Base-by-base conservation (phyloP, 1,140 invertebrate species). In the Aphidius ervi region DNA sequence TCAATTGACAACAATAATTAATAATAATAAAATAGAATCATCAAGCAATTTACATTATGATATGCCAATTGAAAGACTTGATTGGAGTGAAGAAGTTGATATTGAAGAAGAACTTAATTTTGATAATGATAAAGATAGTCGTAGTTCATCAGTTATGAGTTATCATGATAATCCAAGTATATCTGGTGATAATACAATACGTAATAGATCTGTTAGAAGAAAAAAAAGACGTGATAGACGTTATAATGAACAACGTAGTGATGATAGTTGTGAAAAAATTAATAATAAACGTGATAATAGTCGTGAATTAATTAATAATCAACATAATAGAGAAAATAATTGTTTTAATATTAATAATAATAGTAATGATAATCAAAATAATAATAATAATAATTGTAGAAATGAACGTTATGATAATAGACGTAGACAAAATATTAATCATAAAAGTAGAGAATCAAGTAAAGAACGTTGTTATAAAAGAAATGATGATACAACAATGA, bases 81-180 rank as follows among this genome's bases (percentile, higher is more conserved):
- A 84, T 71, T 84, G 83, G 83, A 81, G 77, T 61, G 82, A 83
- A 69, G 83, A 84, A 70, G 82, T 84, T 57, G 82, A 84, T 70
- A 60, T 82, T 39, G 46, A 46, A 9, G 77, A 81, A 56, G 73
- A 72, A 62, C 61, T 81, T 40, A 31, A 31, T 31, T 31, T 31
- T 31, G 77, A 82, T 68, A 74, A 74, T 41, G 82, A 83, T 70
- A 73, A 73, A 58, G 68, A 80, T 43, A 83, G 82, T 65, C 81
- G 82, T 57, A 84, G 82, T 62, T 84, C 83, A 1, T 85, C 83
- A 9, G 71, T 83, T 23, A 67, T 78, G 37, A 85, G 83, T 73
- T 76, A 84, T 56, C 73, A 77, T 20, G 82, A 83, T 63, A 77
- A 73, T 64, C 68, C 67, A 58, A 79, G 68, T 62, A 53, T 68